phyloP scores from a whole-genome alignment of 1,140 invertebrate species.

The Drosophila melanica region DNA sequence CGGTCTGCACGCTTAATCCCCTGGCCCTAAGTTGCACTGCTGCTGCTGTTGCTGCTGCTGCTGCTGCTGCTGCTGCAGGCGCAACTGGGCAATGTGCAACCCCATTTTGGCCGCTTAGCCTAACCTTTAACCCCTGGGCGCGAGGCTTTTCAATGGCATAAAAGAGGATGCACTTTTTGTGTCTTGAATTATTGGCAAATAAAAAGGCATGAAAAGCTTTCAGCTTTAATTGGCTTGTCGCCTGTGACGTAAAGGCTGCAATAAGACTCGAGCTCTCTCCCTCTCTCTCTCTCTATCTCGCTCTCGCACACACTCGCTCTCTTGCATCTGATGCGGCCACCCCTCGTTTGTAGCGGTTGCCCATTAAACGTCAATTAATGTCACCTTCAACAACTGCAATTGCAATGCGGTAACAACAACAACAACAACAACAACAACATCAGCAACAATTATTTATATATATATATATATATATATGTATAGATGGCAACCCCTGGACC shows the following conservation, averaged over 20 bases:
- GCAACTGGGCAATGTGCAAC: slow-evolving; percentile 31
- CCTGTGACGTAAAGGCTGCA: not conserved
- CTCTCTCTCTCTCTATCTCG: not conserved
- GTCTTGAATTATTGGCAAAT: slow-evolving; percentile 54
- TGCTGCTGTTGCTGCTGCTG: not conserved
- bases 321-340: not conserved
- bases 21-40: not conserved
- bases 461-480: too few species aligned
- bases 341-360: slow-evolving; percentile 23
- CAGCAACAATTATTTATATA: not conserved
- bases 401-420: slow-evolving; percentile 28
- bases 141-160: slow-evolving; percentile 2
- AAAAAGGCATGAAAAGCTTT: slow-evolving; percentile 67
- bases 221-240: slow-evolving; percentile 67
- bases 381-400: slow-evolving; percentile 77
- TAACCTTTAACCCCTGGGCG: slow-evolving; percentile 52
- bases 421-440: slow-evolving; percentile 5
- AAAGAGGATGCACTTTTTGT: slow-evolving; percentile 65
- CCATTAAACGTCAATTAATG: slow-evolving; percentile 80
- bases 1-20: not conserved
- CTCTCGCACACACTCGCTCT: not conserved
- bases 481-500: slow-evolving; percentile 9
- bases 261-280: not conserved
- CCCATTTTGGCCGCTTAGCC: slow-evolving; percentile 16
- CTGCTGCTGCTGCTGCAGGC: not conserved